Evolutionary conservation across 2,797 vertebrate species (phyloP), one percentile per base, ranked within the genome.

Genomic region (Peromyscus eremicus): DNA sequence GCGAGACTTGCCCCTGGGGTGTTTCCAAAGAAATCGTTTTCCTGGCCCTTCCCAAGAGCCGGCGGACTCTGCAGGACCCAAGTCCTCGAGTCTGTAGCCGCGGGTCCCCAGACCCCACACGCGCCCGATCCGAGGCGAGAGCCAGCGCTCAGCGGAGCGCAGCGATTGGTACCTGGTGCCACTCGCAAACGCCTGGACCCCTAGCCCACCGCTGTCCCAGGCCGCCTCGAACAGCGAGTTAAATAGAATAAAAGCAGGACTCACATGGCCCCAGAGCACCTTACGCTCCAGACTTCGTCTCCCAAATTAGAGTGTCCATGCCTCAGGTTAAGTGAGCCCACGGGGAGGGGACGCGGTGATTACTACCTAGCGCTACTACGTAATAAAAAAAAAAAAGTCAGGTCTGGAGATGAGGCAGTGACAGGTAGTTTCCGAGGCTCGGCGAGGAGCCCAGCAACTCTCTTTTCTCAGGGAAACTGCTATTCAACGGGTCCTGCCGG

Each of bases 281-380:
- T 89, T 95, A 98, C 91, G 80, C 93, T 97, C 68, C 55, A 94
- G 91, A 95, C 95, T 97, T 82, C 96, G 11, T 92, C 92, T 97
- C 96, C 96, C 96, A 96, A 95, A 95, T 93, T 92, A 96, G 91
- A 52, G 94, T 87, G 93, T 97, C 94, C 97, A 95, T 97, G 94
- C 79, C 91, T 94, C 93, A 46, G 95, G 92, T 95, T 97, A 96
- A 94, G 96, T 95, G 97, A 96, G 82, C 84, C 97, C 62, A 90
- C 70, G 92, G 86, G 95, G 94, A 89, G 96, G 96, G 94, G 96
- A 94, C 55, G 94, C 91, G 86, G 60, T 95, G 96, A 96, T 97
- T 96, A 94, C 96, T 70, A 89, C 97, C 94, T 96, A 97, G 79
- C 40, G 92, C 82, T 86, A 87, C 95, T 91, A 96, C 95, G 96